A percentile compares a stretch with the other conserved stretches of the same genome.
Evolutionary conservation across 2,797 vertebrate species (phyloP).

Genomic region (Nothura maculosa): DNA sequence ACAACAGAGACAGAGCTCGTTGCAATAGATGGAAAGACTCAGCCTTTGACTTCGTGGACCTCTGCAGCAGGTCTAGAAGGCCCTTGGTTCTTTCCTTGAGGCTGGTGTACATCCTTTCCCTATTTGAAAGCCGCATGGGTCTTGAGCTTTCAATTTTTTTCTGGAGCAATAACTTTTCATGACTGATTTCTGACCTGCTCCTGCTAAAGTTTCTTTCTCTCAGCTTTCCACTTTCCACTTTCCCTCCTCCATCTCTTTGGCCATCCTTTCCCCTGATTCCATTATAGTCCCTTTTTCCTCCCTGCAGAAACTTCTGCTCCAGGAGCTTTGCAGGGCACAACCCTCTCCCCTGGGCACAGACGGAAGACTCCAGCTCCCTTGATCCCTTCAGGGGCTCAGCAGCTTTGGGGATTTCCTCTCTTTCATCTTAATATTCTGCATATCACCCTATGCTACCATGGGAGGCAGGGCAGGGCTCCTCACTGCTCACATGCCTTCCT

Average conservation of each 20-base stretch:
- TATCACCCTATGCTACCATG: neutral
- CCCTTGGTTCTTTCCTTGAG: neutral
- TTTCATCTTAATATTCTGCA: neutral
- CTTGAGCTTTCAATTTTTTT: neutral
- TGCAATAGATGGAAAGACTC: neutral
- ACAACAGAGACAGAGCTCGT: neutral
- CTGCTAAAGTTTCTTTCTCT: neutral
- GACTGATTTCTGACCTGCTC: neutral
- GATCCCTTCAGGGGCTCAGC: neutral
- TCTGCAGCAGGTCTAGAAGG: neutral
- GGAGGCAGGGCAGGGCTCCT: neutral
- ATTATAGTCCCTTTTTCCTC: neutral
- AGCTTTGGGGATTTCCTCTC: neutral
- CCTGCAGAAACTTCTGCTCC: neutral
- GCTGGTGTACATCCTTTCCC: neutral
- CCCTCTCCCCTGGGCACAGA: neutral
- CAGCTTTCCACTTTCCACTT: neutral
- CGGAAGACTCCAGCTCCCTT: neutral
- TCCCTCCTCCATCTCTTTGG: neutral
- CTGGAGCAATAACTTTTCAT: neutral
- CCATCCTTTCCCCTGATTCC: neutral
- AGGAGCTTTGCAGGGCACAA: rapidly evolving
- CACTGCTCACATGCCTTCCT: rapidly evolving
- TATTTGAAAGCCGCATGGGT: too few species aligned
- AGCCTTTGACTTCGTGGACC: neutral